These are phyloP conservation scores for Gasterosteus aculeatus DNA, from an alignment of 2,113 vertebrate species.

Conservation along the genomic window DNA sequence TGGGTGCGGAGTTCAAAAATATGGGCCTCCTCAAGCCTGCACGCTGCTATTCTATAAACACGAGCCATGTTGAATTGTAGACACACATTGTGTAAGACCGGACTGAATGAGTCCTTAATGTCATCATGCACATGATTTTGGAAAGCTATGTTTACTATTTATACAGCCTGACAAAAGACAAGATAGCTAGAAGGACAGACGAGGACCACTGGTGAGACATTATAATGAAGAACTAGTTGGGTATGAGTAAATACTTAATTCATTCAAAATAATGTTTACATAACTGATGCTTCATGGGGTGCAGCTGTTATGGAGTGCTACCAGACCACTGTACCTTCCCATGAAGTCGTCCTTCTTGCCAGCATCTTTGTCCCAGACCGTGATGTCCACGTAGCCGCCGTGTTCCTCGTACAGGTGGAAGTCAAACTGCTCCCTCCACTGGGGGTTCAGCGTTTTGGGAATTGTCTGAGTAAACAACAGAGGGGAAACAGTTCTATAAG, in stretches of 20 bases:
- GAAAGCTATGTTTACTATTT: background rate
- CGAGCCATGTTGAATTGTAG: background rate
- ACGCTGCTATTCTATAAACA: background rate
- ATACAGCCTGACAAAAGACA: background rate
- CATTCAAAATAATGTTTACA: too few relatives aligned
- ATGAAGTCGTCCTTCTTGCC: slow-evolving; percentile 98
- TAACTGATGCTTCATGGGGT: too few relatives aligned
- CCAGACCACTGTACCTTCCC: slow-evolving; percentile 86
- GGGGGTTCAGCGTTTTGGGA: slow-evolving; percentile 94
- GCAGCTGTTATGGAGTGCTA: too few relatives aligned
- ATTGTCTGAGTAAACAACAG: slow-evolving; percentile 82
- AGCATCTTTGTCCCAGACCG: slow-evolving; percentile 96
- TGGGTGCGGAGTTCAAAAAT: slow-evolving; percentile 28
- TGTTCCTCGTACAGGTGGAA: slow-evolving; percentile 96
- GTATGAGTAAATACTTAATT: too few relatives aligned
- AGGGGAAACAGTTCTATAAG: background rate
- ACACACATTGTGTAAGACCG: background rate
- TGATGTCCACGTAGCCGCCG: slow-evolving; percentile 93
- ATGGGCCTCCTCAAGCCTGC: slow-evolving; percentile 3
- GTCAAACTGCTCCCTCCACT: slow-evolving; percentile 99
- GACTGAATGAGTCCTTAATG: background rate
- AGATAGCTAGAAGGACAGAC: background rate
- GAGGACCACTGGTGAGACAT: slow-evolving; percentile 51
- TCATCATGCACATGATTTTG: background rate
- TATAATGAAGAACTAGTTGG: too few relatives aligned